Conservation (phyloP, 2,797 vertebrate genomes). For the Cossypha caffra region DNA sequence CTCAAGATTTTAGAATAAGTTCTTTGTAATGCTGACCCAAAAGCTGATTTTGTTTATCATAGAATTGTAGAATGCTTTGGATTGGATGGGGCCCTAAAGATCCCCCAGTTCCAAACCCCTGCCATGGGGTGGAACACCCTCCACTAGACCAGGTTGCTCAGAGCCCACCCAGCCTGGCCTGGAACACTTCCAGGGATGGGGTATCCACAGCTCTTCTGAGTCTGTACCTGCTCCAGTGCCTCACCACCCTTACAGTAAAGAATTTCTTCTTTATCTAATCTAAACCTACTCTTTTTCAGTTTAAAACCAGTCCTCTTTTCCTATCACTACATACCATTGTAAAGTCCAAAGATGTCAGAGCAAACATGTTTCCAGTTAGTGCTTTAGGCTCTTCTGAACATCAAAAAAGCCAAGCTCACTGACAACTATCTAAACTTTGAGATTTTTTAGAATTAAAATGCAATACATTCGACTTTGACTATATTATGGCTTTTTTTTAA, state of each 20-base stretch:
- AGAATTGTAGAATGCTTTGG: neutral
- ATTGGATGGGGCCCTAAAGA: neutral
- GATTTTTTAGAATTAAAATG: neutral
- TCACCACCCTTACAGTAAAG: neutral
- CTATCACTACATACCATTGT: neutral
- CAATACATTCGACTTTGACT: neutral
- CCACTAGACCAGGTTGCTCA: neutral
- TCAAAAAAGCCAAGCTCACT: neutral
- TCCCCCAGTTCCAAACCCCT: neutral
- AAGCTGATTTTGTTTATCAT: neutral
- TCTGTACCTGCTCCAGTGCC: neutral
- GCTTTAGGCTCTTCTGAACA: neutral
- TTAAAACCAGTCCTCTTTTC: neutral
- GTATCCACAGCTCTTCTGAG: neutral
- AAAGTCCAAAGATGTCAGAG: neutral
- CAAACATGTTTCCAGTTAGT: neutral
- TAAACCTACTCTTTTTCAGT: neutral
- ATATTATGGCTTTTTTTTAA: neutral
- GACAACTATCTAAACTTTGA: neutral
- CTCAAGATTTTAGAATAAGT: neutral
- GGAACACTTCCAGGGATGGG: neutral
- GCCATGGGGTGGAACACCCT: neutral
- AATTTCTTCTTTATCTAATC: neutral
- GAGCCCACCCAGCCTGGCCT: neutral
- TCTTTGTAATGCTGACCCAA: neutral